Conservation (phyloP, 37 sponge, comb jelly and placozoan species). For the Spongilla lacustris region DNA sequence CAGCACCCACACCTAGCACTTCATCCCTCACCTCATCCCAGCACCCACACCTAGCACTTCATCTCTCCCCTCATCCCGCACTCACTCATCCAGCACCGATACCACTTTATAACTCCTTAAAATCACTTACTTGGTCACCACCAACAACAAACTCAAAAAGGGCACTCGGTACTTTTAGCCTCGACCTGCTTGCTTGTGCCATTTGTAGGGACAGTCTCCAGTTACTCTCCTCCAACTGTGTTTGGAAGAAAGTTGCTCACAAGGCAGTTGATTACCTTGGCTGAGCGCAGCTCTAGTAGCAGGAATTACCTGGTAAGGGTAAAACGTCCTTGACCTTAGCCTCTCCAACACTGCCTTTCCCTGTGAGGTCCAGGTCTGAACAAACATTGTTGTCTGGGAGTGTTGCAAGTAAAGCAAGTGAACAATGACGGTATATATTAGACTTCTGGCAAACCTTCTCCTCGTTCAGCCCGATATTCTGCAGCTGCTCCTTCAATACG, state of each 20-base stretch:
- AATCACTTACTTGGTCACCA: constrained; percentile 44
- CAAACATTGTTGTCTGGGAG: constrained; percentile 55
- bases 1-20: no score
- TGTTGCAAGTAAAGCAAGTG: neutral
- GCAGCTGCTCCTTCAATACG: constrained; percentile 64
- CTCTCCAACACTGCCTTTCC: constrained; percentile 76
- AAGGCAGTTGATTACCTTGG: neutral
- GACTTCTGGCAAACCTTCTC: constrained; percentile 49
- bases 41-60: no score
- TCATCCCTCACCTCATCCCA: no score
- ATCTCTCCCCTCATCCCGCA: no score
- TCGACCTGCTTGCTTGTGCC: constrained; percentile 69
- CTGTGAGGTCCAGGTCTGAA: constrained; percentile 72
- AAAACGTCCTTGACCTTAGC: constrained; percentile 71
- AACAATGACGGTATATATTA: neutral
- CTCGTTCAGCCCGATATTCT: constrained; percentile 60
- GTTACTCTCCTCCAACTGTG: constrained; percentile 81
- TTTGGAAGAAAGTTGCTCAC: no score
- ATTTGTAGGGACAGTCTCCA: constrained; percentile 88
- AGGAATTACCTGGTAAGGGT: constrained; percentile 69
- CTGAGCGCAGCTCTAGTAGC: neutral
- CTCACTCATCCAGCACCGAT: no score
- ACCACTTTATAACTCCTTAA: neutral
- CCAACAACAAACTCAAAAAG: constrained; percentile 71
- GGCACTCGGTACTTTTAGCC: constrained; percentile 89